Percentiles rank a stretch among this genome's conserved stretches.
Evolutionary conservation across 1,140 invertebrate species (phyloP).

Genomic region (Platyscapa corneri): DNA sequence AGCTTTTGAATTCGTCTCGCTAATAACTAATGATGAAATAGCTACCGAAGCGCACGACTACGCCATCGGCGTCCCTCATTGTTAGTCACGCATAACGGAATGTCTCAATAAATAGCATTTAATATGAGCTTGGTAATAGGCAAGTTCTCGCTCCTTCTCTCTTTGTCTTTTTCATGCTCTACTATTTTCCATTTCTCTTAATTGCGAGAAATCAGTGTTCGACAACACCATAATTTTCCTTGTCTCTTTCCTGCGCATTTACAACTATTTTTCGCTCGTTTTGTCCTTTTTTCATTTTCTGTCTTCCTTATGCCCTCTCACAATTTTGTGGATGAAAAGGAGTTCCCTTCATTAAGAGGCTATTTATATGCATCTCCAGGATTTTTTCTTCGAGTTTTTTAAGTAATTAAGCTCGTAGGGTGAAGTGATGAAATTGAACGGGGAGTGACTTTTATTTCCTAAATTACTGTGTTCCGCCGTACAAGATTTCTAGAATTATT

Average conservation of each 20-base stretch:
- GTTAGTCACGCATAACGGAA: conserved; percentile 45
- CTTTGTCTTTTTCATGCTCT: background rate
- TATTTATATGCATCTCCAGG: background rate
- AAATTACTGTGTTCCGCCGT: background rate
- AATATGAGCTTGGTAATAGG: conserved; percentile 32
- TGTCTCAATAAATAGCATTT: conserved; percentile 46
- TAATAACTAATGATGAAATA: background rate
- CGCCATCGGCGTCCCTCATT: background rate
- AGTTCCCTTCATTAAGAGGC: background rate
- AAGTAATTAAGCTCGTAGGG: conserved; percentile 3
- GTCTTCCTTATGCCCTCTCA: background rate
- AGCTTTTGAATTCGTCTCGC: background rate
- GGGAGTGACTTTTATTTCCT: conserved; percentile 1
- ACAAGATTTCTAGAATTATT: background rate
- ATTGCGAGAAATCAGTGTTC: background rate
- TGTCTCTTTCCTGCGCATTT: background rate
- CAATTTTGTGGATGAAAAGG: background rate
- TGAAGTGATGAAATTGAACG: background rate
- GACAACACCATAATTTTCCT: background rate
- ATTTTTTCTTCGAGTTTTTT: background rate
- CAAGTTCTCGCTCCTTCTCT: background rate
- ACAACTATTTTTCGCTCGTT: background rate
- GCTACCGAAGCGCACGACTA: background rate
- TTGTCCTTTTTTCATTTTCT: background rate
- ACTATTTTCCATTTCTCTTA: background rate